Conservation (phyloP, 2,888 invertebrate genomes). For the Spodoptera picta region DNA sequence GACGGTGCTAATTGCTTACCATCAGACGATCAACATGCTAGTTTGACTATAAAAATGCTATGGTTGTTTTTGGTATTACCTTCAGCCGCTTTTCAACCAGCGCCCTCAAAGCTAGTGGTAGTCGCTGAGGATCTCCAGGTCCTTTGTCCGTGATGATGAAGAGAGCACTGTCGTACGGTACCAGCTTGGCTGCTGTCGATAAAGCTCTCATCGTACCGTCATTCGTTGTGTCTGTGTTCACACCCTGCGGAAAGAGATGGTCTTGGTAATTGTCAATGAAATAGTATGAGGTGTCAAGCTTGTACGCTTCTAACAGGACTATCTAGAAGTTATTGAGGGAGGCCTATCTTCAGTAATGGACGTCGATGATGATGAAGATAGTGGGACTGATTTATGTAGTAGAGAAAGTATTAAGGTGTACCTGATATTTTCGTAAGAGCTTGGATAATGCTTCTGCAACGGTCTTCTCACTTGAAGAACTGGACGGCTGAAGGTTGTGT, state of each 20-base stretch:
- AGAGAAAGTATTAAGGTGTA: slow-evolving; percentile 41
- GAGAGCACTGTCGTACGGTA: slow-evolving; percentile 90
- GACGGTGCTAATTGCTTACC: too few relatives aligned
- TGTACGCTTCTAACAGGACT: too few relatives aligned
- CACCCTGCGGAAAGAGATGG: slow-evolving; percentile 64
- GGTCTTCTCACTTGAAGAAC: slow-evolving; percentile 63
- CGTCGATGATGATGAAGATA: too few relatives aligned
- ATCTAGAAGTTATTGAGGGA: too few relatives aligned
- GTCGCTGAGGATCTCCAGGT: slow-evolving; percentile 82
- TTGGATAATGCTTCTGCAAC: slow-evolving; percentile 79
- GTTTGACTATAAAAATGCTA: too few relatives aligned
- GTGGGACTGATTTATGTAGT: too few relatives aligned
- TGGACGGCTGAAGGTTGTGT: slow-evolving; percentile 74
- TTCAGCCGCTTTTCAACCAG: slow-evolving; percentile 82
- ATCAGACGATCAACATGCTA: too few relatives aligned
- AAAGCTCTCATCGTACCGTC: slow-evolving; percentile 89
- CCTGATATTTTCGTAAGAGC: slow-evolving; percentile 80
- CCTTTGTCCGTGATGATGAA: slow-evolving; percentile 89
- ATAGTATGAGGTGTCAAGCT: too few relatives aligned
- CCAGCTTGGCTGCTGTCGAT: slow-evolving; percentile 88
- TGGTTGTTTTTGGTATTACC: slow-evolving; percentile 49
- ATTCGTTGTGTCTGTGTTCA: slow-evolving; percentile 71
- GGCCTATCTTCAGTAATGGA: too few relatives aligned
- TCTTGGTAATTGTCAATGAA: too few relatives aligned
- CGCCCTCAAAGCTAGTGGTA: slow-evolving; percentile 77